Percentiles rank a stretch among this genome's conserved stretches.
Conservation (phyloP, 2,113 vertebrate genomes). For the Solea solea region DNA sequence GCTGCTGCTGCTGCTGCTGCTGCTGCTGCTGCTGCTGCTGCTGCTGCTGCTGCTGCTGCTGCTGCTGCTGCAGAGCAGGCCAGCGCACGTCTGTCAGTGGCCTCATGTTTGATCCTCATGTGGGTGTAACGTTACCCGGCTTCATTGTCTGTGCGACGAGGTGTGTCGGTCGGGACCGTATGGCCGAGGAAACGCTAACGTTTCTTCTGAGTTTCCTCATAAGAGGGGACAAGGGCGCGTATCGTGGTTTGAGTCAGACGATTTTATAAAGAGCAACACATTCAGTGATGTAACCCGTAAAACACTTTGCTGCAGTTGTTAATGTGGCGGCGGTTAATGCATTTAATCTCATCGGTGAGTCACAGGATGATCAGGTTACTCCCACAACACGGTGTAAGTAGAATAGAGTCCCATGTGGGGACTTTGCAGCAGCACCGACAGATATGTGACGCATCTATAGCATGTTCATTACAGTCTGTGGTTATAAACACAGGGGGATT, state of each 20-base stretch:
- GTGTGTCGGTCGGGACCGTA: slow-evolving; percentile 36
- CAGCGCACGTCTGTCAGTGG: slow-evolving; percentile 23
- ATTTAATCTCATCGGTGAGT: slow-evolving; percentile 25
- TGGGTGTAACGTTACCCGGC: slow-evolving; percentile 40
- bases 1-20: too few species aligned
- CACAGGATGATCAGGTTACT: slow-evolving; percentile 42
- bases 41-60: too few species aligned
- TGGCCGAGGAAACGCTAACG: not conserved
- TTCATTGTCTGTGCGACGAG: slow-evolving; percentile 49
- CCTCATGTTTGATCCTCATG: slow-evolving; percentile 20
- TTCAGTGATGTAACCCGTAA: not conserved
- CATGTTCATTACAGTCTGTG: not conserved
- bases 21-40: too few species aligned
- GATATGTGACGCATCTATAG: not conserved
- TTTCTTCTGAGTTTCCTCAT: slow-evolving; percentile 14
- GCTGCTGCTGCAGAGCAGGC: slow-evolving; percentile 22
- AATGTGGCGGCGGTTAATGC: not conserved
- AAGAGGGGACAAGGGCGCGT: fast-evolving
- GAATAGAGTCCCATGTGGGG: not conserved
- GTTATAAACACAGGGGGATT: slow-evolving; percentile 1
- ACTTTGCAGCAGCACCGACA: too few species aligned
- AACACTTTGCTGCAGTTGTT: not conserved
- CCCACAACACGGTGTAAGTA: slow-evolving; percentile 9
- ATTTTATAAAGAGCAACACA: too few species aligned
- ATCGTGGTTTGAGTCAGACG: not conserved